These are phyloP conservation scores for Petroica traversi DNA, from an alignment of 2,113 vertebrate species.

Conservation along the genomic window DNA sequence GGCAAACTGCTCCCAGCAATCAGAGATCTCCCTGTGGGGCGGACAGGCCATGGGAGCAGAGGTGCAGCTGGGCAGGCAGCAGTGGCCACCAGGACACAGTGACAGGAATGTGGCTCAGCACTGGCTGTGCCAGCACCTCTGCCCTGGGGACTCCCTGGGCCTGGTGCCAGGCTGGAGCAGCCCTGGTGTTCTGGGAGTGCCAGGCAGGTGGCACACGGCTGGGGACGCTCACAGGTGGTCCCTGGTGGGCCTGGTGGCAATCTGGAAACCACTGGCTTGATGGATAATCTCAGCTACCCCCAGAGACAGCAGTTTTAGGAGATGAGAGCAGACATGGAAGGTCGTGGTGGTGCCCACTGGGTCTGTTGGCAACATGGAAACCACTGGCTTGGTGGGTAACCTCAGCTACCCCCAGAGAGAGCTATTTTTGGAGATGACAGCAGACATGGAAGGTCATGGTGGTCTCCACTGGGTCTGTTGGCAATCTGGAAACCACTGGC, in stretches of 20 bases:
- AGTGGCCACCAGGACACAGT: neutral
- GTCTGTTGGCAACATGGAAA: neutral
- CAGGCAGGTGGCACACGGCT: neutral
- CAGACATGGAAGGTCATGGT: accelerated
- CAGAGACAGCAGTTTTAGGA: neutral
- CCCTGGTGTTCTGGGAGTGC: neutral
- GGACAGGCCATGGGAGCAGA: too few species aligned
- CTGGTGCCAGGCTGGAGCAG: neutral
- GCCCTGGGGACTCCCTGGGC: neutral
- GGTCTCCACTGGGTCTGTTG: neutral
- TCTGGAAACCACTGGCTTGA: neutral
- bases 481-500: neutral
- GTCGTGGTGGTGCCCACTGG: too few species aligned
- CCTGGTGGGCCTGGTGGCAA: neutral
- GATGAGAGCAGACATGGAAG: neutral
- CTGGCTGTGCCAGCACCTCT: neutral
- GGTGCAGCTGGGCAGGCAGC: neutral
- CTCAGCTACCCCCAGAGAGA: accelerated
- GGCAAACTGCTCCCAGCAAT: neutral
- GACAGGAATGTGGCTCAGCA: neutral
- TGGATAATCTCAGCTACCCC: neutral
- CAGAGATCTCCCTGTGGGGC: accelerated
- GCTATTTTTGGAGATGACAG: neutral
- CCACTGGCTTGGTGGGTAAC: neutral
- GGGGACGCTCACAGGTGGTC: accelerated